Base-by-base conservation (phyloP, 2,113 vertebrate species). In the Cromileptes altivelis region DNA sequence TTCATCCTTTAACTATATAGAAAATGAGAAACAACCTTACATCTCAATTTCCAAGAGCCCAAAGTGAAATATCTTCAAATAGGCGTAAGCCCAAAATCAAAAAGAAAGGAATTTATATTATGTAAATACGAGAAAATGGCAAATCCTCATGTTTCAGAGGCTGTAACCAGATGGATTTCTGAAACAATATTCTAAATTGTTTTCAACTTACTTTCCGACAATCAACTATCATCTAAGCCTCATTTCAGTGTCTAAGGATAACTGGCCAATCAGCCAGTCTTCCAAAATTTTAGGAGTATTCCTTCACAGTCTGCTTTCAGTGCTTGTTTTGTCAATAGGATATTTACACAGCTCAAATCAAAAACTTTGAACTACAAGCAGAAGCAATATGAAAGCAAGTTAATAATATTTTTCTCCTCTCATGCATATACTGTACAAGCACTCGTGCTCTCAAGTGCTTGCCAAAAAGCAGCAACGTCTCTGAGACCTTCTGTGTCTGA, bases 401-500 rank as follows among this genome's bases (percentile, higher is more conserved):
- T 10, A 2, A 57, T 37, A 21, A 3, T n/a, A 6, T 3, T 70
- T 58, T 15, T 15, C 4, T 40, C 3, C 42, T 67, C 21, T 30
- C 50, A 42, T 69, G 65, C 53, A 55, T 37, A 25, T 56, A 64
- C 74, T 37, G 57, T 27, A 45, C 21, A 62, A 56, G 30, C 73
- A 70, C 76, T 61, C 65, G 27, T 14, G 25, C 49, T 58, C 52
- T 30, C 23, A n/a, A 73, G 67, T 18, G 60, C 57, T 78, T 69
- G 65, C 73, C 58, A 62, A 40, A 72, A 62, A 76, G 71, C 56
- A 58, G 11, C 70, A 52, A 69, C 10, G 2, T 76, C 13, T 55
- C 30, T 9, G 13, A 73, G 60, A 49, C 58, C 37, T 40, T 65
- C 19, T 45, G 65, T 15, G 23, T 78, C 37, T 70, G 58, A 68